Evolutionary conservation across 2,888 invertebrate species (phyloP).

Genomic region (Cosmorhoe ocellata): DNA sequence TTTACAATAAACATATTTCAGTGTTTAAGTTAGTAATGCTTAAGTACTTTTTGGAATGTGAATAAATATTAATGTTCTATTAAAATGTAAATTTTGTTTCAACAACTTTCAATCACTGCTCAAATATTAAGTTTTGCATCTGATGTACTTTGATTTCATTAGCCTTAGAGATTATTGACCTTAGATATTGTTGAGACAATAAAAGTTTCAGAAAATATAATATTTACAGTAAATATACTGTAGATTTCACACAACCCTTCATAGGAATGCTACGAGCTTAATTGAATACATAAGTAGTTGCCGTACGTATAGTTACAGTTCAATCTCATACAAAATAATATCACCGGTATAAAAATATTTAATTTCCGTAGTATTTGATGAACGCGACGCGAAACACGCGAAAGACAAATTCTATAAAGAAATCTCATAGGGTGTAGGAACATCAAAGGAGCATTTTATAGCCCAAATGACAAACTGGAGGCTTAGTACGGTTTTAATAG

Average conservation of each 20-base stretch:
- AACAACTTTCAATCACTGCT: neutral
- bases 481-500: too few species aligned
- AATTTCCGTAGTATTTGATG: neutral
- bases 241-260: constrained; percentile 17
- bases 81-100: constrained; percentile 2
- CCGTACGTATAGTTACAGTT: constrained; percentile 1
- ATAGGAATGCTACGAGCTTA: constrained; percentile 16
- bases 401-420: too few species aligned
- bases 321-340: constrained; percentile 16
- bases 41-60: constrained; percentile 13
- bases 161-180: neutral
- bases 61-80: constrained; percentile 4
- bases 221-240: constrained; percentile 16
- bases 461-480: too few species aligned
- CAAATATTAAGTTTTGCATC: neutral
- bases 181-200: neutral
- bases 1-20: neutral
- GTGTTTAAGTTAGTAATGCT: neutral
- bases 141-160: neutral
- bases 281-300: constrained; percentile 1
- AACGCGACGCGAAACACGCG: too few species aligned
- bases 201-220: constrained; percentile 19
- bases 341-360: neutral
- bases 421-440: too few species aligned
- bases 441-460: too few species aligned